Evolutionary conservation across 2,797 vertebrate genomes (phyloP).

Genomic region (Clarias laeviceps): DNA sequence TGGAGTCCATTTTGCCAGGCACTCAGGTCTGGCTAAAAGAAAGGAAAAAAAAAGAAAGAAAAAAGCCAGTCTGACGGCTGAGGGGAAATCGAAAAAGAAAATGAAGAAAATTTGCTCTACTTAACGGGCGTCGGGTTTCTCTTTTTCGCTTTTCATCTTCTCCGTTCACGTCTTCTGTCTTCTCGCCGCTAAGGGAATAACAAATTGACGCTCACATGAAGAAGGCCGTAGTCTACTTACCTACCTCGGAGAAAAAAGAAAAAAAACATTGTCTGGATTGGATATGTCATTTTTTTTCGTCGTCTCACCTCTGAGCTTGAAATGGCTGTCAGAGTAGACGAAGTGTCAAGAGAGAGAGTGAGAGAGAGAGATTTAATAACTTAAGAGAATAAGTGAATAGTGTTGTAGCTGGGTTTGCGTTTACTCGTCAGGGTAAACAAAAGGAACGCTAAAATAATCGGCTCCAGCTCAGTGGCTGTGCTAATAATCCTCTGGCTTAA

Average conservation of each 20-base stretch:
- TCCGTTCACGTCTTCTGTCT: slow-evolving; percentile 12
- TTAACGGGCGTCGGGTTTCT: background rate
- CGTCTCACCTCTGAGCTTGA: slow-evolving; percentile 37
- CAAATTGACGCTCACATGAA: background rate
- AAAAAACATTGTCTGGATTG: slow-evolving; percentile 12
- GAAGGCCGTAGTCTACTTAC: slow-evolving; percentile 32
- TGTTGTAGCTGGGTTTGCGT: slow-evolving; percentile 29
- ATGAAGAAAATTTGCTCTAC: slow-evolving; percentile 17
- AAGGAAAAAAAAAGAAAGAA: background rate
- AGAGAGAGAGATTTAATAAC: slow-evolving; percentile 67
- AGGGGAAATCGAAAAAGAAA: slow-evolving; percentile 14
- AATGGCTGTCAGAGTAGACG: slow-evolving; percentile 57
- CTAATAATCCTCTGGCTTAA: slow-evolving; percentile 81
- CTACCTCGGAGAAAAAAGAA: slow-evolving; percentile 4
- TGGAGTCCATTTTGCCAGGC: slow-evolving; percentile 12
- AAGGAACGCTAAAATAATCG: slow-evolving; percentile 73
- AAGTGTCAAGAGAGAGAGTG: slow-evolving; percentile 59
- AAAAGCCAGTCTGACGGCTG: background rate
- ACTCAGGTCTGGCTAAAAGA: background rate
- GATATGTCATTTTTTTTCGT: slow-evolving; percentile 34
- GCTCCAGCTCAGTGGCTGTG: slow-evolving; percentile 76
- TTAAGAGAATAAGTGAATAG: slow-evolving; percentile 75
- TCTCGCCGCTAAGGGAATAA: slow-evolving; percentile 3
- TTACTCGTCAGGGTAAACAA: slow-evolving; percentile 47
- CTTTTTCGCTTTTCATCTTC: slow-evolving; percentile 15